phyloP scores from a whole-genome alignment of 2,888 invertebrate species.

The Steinernema hermaphroditum region DNA sequence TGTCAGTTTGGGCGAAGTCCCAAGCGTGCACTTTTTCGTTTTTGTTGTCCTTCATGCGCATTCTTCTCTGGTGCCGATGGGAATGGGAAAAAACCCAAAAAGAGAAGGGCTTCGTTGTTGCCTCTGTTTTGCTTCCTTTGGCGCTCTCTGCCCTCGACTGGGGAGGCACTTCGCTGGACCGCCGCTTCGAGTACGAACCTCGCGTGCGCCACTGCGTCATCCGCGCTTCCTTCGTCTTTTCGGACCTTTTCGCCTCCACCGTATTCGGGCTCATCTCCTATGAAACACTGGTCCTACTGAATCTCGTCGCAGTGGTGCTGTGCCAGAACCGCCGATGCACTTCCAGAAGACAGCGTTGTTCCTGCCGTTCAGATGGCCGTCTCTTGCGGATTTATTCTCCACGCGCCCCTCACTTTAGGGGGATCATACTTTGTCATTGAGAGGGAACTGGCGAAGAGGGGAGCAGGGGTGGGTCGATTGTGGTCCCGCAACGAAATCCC shows the following conservation, averaged over 20 bases:
- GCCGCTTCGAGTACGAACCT: background rate
- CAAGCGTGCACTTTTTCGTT: background rate
- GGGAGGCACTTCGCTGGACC: background rate
- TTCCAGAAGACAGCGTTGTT: background rate
- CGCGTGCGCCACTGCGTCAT: background rate
- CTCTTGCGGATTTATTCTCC: background rate
- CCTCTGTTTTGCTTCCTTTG: background rate
- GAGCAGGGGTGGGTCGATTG: too few species aligned
- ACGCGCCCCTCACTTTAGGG: background rate
- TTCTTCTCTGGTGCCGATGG: background rate
- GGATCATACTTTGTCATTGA: background rate
- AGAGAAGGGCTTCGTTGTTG: background rate
- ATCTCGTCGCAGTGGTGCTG: background rate
- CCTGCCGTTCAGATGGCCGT: background rate
- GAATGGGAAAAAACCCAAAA: background rate
- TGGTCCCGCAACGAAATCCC: too few species aligned
- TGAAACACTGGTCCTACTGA: background rate
- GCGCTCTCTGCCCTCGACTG: background rate
- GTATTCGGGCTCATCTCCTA: background rate
- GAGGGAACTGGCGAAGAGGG: background rate
- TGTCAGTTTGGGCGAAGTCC: background rate
- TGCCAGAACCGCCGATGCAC: background rate
- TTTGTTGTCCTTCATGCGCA: background rate
- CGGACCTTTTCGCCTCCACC: conserved; percentile 3
- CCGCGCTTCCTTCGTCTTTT: background rate